These are phyloP conservation scores for Chaetophractus vellerosus DNA, from an alignment of 2,797 vertebrate genomes.

Conservation along the genomic window DNA sequence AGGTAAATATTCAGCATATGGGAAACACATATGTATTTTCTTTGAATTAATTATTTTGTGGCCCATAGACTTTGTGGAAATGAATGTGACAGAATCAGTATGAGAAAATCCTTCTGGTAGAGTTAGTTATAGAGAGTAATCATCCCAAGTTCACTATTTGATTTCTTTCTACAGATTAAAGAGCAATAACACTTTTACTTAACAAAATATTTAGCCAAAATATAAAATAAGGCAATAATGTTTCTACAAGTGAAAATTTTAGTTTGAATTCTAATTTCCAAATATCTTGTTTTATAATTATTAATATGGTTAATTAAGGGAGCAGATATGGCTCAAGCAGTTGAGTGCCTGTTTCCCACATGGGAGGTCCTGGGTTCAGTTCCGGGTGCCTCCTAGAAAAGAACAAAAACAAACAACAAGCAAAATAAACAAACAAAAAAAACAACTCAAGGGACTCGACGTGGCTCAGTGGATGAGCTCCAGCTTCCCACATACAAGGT, in stretches of 20 bases:
- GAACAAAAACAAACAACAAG: too few species aligned
- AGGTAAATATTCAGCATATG: slow-evolving; percentile 82
- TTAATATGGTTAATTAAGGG: neutral
- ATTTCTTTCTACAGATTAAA: slow-evolving; percentile 73
- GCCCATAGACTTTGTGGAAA: slow-evolving; percentile 83
- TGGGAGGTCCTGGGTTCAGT: too few species aligned
- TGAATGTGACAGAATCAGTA: slow-evolving; percentile 82
- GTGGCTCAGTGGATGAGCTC: too few species aligned
- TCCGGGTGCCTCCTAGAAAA: too few species aligned
- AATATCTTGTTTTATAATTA: neutral
- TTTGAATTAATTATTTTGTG: slow-evolving; percentile 86
- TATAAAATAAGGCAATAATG: slow-evolving; percentile 14
- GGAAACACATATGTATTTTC: slow-evolving; percentile 82
- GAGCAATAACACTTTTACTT: slow-evolving; percentile 21
- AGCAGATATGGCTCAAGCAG: too few species aligned
- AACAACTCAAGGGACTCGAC: too few species aligned
- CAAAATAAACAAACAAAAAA: too few species aligned
- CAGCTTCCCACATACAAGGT: too few species aligned
- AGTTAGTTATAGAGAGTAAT: slow-evolving; percentile 85
- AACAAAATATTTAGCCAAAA: slow-evolving; percentile 5
- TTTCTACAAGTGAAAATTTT: neutral
- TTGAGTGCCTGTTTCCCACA: too few species aligned
- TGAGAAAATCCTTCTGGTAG: slow-evolving; percentile 84
- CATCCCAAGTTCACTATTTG: slow-evolving; percentile 82
- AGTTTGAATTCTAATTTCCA: neutral